A percentile compares a stretch with the other conserved stretches of the same genome.
Conservation (phyloP, 1,140 invertebrate species). For the Periplaneta americana region DNA sequence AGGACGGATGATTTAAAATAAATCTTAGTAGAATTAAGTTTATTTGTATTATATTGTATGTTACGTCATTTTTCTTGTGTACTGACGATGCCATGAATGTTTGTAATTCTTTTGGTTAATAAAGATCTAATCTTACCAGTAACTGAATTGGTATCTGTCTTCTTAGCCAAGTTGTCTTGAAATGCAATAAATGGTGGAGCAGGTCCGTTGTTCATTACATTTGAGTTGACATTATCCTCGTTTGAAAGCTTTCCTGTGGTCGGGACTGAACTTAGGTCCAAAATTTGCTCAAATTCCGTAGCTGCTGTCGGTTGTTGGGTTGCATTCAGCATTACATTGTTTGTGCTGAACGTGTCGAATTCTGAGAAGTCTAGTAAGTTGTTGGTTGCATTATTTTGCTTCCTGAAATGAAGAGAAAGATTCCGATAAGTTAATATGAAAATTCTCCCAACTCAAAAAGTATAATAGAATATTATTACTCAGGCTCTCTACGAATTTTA, state of each 20-base stretch:
- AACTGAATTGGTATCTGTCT: constrained; percentile 16
- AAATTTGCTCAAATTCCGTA: constrained; percentile 11
- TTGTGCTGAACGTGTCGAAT: constrained; percentile 14
- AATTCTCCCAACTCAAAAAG: background rate
- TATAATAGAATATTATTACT: background rate
- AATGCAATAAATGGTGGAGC: constrained; percentile 14
- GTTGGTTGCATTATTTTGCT: constrained; percentile 19
- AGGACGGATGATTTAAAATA: too few species aligned
- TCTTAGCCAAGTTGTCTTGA: constrained; percentile 16
- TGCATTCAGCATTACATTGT: background rate
- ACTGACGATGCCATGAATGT: too few species aligned
- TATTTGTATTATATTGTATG: too few species aligned
- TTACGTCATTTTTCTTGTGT: too few species aligned
- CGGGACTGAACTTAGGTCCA: background rate
- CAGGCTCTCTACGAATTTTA: too few species aligned
- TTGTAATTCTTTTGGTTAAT: too few species aligned
- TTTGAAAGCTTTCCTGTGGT: constrained; percentile 14
- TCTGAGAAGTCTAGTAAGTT: constrained; percentile 18
- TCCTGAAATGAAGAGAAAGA: constrained; percentile 12
- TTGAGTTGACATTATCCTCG: constrained; percentile 20
- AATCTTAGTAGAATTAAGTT: too few species aligned
- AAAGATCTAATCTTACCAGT: too few species aligned
- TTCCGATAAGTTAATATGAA: background rate
- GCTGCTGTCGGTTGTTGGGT: background rate
- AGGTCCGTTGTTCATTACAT: constrained; percentile 11